These are phyloP conservation scores for Rapana venosa DNA, from an alignment of 2,888 invertebrate genomes.

Conservation along the genomic window DNA sequence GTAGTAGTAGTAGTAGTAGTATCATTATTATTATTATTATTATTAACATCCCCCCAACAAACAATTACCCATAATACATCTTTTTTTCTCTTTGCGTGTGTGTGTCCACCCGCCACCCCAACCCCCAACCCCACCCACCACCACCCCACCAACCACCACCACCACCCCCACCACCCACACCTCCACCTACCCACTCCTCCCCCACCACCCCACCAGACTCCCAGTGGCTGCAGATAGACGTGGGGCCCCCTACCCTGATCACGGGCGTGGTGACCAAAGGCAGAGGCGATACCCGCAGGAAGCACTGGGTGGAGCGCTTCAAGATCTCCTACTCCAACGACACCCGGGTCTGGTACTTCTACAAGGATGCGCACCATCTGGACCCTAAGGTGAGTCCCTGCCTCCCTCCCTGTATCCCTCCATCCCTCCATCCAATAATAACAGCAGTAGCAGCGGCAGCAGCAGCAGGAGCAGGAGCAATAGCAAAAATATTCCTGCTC, in stretches of 20 bases:
- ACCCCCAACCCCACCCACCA: no score
- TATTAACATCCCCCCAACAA: no score
- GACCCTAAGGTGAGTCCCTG: constrained; percentile 79
- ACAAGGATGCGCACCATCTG: constrained; percentile 80
- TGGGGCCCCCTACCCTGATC: constrained; percentile 80
- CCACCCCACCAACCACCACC: constrained; percentile 62
- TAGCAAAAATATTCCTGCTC: no score
- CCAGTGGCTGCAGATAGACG: constrained; percentile 81
- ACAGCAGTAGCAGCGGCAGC: no score
- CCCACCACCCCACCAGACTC: constrained; percentile 70
- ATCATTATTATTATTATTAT: no score
- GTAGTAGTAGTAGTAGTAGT: no score
- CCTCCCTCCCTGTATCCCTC: not conserved
- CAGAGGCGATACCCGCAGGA: constrained; percentile 79
- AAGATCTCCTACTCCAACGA: constrained; percentile 81
- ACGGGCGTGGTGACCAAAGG: constrained; percentile 81
- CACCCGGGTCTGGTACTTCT: constrained; percentile 79
- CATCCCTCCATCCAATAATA: not conserved
- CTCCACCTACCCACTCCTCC: not conserved
- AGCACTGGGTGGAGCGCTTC: constrained; percentile 81
- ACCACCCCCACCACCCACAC: not conserved
- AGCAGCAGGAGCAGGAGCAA: no score
- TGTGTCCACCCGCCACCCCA: no score
- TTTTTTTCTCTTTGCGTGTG: no score
- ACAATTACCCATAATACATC: no score